These are phyloP conservation scores for Porphyrio hochstetteri DNA, from an alignment of 2,113 vertebrate genomes.

Conservation along the genomic window DNA sequence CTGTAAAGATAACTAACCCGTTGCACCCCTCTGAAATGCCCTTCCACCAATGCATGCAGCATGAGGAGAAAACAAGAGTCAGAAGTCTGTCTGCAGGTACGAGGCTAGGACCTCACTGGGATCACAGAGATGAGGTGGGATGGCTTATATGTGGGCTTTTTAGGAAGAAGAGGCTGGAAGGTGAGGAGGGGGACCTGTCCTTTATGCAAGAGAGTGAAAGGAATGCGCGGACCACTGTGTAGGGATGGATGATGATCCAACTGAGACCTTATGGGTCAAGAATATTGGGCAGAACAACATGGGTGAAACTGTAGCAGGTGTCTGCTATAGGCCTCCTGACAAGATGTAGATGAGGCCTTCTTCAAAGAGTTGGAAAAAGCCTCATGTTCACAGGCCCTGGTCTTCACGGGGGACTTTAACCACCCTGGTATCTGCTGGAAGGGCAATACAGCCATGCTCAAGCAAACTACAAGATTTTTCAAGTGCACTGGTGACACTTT, in stretches of 20 bases:
- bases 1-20: neutral
- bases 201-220: neutral
- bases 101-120: neutral
- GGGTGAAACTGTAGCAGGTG: no score
- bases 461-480: neutral
- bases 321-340: neutral
- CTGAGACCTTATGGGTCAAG: neutral
- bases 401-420: neutral
- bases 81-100: neutral
- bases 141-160: neutral
- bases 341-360: neutral
- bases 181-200: neutral
- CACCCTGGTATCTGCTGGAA: neutral
- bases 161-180: neutral
- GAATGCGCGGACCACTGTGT: neutral
- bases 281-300: neutral
- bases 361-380: neutral
- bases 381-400: neutral
- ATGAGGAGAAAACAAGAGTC: neutral
- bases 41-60: fast-evolving
- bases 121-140: neutral
- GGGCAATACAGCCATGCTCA: neutral
- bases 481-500: neutral
- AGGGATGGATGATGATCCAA: neutral
- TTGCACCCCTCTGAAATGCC: neutral